A percentile compares a stretch with the other conserved stretches of the same genome.
Evolutionary conservation across 2,113 vertebrate species (phyloP).

Genomic region (Nesogale talazaci): DNA sequence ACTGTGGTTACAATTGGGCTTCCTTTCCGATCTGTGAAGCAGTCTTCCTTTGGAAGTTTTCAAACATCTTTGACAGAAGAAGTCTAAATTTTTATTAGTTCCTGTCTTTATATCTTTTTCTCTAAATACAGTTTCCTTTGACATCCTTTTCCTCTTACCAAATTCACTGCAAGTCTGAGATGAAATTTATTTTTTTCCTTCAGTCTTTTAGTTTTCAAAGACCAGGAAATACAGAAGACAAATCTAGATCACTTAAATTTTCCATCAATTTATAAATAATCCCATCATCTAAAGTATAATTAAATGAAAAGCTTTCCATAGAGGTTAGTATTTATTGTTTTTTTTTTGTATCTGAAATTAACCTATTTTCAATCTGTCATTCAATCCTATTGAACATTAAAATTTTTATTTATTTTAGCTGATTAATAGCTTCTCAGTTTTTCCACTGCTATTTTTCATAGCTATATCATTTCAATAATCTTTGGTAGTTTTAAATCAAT

Average conservation of each 20-base stretch:
- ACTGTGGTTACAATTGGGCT: background rate
- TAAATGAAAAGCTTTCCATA: background rate
- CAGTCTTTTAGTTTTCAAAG: constrained; percentile 37
- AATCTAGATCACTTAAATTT: constrained; percentile 23
- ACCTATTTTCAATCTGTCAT: background rate
- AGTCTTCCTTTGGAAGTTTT: constrained; percentile 35
- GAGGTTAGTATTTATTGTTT: background rate
- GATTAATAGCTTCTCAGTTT: background rate
- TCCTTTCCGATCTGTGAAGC: background rate
- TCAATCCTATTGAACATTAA: background rate
- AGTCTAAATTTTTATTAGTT: background rate
- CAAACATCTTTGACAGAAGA: constrained; percentile 15
- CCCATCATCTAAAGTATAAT: background rate
- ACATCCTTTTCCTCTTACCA: background rate
- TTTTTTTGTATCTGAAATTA: background rate
- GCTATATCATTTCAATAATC: background rate
- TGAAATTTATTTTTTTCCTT: background rate
- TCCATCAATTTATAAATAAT: background rate
- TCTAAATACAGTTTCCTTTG: background rate
- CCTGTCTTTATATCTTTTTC: constrained; percentile 40
- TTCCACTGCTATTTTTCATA: background rate
- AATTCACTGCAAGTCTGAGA: constrained; percentile 18
- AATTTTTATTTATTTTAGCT: background rate
- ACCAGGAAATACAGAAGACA: background rate
- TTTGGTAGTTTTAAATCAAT: background rate